Percentiles rank a stretch among this genome's conserved stretches.
phyloP scores from a whole-genome alignment of 2,113 vertebrate genomes.

The Platichthys stellatus region DNA sequence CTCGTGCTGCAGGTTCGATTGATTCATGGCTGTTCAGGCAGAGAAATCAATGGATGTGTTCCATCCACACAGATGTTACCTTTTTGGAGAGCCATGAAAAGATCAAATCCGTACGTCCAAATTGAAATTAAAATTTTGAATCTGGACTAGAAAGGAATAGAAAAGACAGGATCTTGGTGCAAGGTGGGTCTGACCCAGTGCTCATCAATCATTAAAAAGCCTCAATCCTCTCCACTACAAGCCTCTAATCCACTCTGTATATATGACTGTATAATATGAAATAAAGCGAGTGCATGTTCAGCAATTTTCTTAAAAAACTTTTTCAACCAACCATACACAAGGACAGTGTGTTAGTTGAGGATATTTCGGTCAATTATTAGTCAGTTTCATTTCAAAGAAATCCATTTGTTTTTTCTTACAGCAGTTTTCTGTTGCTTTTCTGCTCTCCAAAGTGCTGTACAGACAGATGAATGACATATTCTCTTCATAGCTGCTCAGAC shows the following conservation, averaged over 20 bases:
- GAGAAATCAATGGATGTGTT: conserved; percentile 31
- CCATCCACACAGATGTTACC: conserved; percentile 1
- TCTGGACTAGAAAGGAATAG: conserved; percentile 18
- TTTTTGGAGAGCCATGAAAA: conserved; percentile 47
- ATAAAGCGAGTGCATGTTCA: conserved; percentile 80
- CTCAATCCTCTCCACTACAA: conserved; percentile 65
- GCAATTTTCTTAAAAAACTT: conserved; percentile 76
- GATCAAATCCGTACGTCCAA: conserved; percentile 34
- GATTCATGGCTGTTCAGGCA: conserved; percentile 27
- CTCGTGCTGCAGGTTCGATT: conserved; percentile 26
- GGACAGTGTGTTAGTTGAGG: conserved; percentile 39
- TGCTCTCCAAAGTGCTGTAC: conserved; percentile 73
- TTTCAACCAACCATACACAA: conserved; percentile 65
- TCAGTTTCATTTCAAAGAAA: conserved; percentile 5
- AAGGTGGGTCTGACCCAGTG: conserved; percentile 7
- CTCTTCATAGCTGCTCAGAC: conserved; percentile 68
- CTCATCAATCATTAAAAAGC: conserved; percentile 57
- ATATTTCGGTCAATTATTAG: conserved; percentile 38
- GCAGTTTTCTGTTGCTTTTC: conserved; percentile 38
- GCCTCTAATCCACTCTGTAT: conserved; percentile 72
- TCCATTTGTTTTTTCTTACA: neutral
- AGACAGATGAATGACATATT: conserved; percentile 74
- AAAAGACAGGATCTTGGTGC: conserved; percentile 17
- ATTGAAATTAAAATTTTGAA: conserved; percentile 36
- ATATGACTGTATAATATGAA: conserved; percentile 77